Evolutionary conservation across 2,113 vertebrate species (phyloP).

Genomic region (Platycercus adscitus): DNA sequence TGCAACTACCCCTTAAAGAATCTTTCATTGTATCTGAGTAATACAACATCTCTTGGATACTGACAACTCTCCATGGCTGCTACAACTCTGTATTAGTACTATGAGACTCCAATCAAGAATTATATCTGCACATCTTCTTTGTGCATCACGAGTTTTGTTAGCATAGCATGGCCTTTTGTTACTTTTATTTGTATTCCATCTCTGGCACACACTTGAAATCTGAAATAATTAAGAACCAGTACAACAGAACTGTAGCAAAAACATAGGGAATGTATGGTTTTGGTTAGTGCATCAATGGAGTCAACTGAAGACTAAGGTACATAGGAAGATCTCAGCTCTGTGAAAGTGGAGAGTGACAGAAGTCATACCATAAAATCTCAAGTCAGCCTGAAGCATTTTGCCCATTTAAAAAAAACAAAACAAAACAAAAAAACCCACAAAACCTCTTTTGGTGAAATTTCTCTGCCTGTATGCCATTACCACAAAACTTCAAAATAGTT

Average conservation of each 20-base stretch:
- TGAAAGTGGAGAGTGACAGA: neutral
- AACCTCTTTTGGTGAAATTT: neutral
- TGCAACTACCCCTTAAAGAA: neutral
- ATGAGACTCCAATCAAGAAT: neutral
- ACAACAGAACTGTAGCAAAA: neutral
- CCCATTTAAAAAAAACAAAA: neutral
- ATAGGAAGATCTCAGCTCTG: neutral
- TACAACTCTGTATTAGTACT: neutral
- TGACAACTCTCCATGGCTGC: neutral
- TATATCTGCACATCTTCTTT: neutral
- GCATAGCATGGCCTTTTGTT: neutral
- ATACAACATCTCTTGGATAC: neutral
- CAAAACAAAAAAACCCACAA: neutral
- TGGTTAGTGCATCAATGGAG: neutral
- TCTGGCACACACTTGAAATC: neutral
- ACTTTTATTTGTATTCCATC: neutral
- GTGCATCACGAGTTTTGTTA: accelerated
- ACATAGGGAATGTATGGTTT: neutral
- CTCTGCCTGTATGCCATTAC: neutral
- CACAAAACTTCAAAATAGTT: neutral
- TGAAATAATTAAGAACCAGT: neutral
- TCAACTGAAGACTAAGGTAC: neutral
- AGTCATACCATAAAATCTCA: neutral
- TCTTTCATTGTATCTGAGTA: neutral
- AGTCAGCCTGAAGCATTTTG: neutral